A percentile compares a stretch with the other conserved stretches of the same genome.
Evolutionary conservation across 2,888 invertebrate species (phyloP).

Genomic region (Adelognathus sp.): DNA sequence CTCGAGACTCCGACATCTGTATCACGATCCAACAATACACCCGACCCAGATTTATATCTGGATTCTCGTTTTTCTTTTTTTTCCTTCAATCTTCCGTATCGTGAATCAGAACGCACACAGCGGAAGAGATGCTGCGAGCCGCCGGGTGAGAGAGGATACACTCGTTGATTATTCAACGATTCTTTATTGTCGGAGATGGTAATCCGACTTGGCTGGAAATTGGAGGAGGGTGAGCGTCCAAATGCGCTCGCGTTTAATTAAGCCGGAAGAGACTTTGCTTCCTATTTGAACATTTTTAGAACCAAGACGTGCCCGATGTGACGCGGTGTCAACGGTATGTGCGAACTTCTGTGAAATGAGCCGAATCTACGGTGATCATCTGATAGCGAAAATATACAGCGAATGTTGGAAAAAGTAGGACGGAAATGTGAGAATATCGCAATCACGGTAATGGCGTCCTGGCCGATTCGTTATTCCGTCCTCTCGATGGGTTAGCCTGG

Average conservation of each 20-base stretch:
- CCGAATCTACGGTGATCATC: not conserved
- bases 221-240: constrained; percentile 6
- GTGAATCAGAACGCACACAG: not conserved
- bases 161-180: constrained; percentile 37
- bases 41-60: constrained; percentile 5
- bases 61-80: constrained; percentile 12
- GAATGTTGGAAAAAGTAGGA: not conserved
- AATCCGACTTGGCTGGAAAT: constrained; percentile 6
- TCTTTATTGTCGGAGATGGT: constrained; percentile 36
- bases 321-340: not conserved
- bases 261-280: not conserved
- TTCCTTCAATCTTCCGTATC: constrained; percentile 23
- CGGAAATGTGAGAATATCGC: not conserved
- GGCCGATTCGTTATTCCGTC: not conserved
- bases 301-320: not conserved
- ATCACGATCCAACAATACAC: constrained; percentile 9
- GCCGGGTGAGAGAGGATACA: constrained; percentile 12
- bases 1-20: not conserved
- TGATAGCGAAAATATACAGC: not conserved
- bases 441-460: not conserved
- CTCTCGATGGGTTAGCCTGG: not conserved
- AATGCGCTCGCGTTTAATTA: constrained; percentile 21
- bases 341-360: not conserved
- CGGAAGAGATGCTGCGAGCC: constrained; percentile 8
- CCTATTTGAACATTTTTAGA: not conserved